These are phyloP conservation scores for Microtus ochrogaster DNA, from an alignment of 2,113 vertebrate species.

Conservation along the genomic window DNA sequence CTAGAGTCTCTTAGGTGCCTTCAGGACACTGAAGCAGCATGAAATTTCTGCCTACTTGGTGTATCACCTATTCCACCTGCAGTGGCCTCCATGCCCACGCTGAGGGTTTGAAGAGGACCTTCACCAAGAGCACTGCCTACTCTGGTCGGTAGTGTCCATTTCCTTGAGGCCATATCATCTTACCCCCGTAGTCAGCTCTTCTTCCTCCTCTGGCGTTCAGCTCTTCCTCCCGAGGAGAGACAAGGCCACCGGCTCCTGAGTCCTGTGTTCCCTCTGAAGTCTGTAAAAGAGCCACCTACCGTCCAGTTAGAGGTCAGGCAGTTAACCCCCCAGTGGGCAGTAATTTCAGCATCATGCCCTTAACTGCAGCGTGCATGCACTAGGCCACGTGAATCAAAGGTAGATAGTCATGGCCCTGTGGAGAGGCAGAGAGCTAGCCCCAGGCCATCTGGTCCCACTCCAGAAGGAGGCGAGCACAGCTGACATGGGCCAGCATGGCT, in stretches of 20 bases:
- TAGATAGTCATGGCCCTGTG: neutral
- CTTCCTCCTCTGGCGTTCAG: neutral
- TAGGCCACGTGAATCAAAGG: neutral
- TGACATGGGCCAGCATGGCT: neutral
- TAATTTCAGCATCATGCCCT: neutral
- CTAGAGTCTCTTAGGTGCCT: neutral
- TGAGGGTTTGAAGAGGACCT: neutral
- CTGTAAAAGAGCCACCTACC: neutral
- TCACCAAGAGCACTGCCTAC: neutral
- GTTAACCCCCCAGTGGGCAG: neutral
- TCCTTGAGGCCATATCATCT: neutral
- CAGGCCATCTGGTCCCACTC: neutral
- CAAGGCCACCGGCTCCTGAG: neutral
- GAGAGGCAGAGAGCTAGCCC: neutral
- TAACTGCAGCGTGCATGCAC: neutral
- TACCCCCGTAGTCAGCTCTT: neutral
- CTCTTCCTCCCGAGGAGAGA: neutral
- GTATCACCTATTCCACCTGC: neutral
- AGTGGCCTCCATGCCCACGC: neutral
- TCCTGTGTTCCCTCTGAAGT: neutral
- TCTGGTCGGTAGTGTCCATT: neutral
- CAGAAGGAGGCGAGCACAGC: neutral
- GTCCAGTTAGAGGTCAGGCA: neutral
- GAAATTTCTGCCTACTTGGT: neutral
- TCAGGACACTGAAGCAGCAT: neutral